These are phyloP conservation scores for Rhinophrynus dorsalis DNA, from an alignment of 2,797 vertebrate genomes.

Conservation along the genomic window DNA sequence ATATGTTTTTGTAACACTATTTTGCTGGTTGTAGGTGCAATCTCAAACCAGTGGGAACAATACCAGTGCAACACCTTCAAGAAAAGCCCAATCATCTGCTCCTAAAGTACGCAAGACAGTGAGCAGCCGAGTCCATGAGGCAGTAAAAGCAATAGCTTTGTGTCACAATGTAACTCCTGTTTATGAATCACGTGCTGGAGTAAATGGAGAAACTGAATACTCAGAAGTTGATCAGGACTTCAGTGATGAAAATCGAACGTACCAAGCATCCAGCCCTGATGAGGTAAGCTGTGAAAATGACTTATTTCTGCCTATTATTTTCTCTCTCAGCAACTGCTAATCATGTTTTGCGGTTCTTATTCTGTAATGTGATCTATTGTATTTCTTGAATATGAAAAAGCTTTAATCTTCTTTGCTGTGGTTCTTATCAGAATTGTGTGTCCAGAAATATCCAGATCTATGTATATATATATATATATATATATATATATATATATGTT, in stretches of 20 bases:
- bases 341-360: too few species aligned
- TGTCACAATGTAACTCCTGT: slow-evolving; percentile 97
- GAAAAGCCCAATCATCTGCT: slow-evolving; percentile 69
- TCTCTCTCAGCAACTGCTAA: neutral
- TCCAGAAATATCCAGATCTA: too few species aligned
- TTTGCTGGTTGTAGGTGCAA: slow-evolving; percentile 52
- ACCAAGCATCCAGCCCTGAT: slow-evolving; percentile 96
- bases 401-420: neutral
- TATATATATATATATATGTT: neutral
- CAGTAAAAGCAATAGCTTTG: slow-evolving; percentile 91
- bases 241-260: slow-evolving; percentile 89
- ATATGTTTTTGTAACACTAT: too few species aligned
- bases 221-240: slow-evolving; percentile 93
- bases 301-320: neutral
- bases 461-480: neutral
- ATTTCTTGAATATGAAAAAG: too few species aligned
- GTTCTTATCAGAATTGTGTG: neutral
- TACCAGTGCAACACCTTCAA: slow-evolving; percentile 65
- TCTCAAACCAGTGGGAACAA: slow-evolving; percentile 59
- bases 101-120: slow-evolving; percentile 92
- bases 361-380: too few species aligned
- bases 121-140: slow-evolving; percentile 89
- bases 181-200: slow-evolving; percentile 75
- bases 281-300: slow-evolving; percentile 81
- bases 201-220: slow-evolving; percentile 77